Base-by-base conservation (phyloP, 2,888 invertebrate species). In the Hyposoter didymator region DNA sequence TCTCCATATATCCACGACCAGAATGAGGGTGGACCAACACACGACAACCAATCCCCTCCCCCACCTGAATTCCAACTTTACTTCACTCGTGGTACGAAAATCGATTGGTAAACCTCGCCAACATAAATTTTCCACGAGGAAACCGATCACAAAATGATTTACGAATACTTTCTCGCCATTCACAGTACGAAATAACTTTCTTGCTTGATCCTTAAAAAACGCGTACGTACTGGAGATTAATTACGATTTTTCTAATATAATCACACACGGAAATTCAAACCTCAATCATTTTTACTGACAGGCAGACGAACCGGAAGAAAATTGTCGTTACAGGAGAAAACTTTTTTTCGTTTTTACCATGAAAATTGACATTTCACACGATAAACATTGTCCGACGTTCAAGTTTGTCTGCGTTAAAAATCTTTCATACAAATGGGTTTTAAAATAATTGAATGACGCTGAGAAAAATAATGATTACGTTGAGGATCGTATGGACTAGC, bases 91-190 rank as follows among this genome's bases (percentile, higher is more conserved):
- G n/a, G 47, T 55, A 74, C 73, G 39, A 28, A 55, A 69, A 45
- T 62, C 83, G 73, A 83, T 73, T 28, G 59, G 28, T 73, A 64
- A 35, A 67, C 55, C 47, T 14, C 12, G 32, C 35, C 45, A 52
- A 10, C 78, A 59, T 78, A 78, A 78, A 73, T 83, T 66, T 76
- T 70, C 73, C 35, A 64, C n/a, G 47, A 64, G 72, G n/a, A 45
- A 75, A 67, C 45, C 32, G 17, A 45, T 81, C 81, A 43, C 55
- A 7, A 67, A 55, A 73, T 73, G 52, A 39, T 67, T 22, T 67
- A 39, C 19, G 43, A 14, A 35, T 66, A 35, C 19, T 12, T 43
- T 12, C 19, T 12, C 19, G 10, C 19, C 5, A 8, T 8, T 19
- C n/a, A 17, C 59, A 28, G 28, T 14, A 59, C 14, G 14, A 59